Base-by-base conservation (phyloP, 2,113 vertebrate species). In the Protomyctophum bolini region DNA sequence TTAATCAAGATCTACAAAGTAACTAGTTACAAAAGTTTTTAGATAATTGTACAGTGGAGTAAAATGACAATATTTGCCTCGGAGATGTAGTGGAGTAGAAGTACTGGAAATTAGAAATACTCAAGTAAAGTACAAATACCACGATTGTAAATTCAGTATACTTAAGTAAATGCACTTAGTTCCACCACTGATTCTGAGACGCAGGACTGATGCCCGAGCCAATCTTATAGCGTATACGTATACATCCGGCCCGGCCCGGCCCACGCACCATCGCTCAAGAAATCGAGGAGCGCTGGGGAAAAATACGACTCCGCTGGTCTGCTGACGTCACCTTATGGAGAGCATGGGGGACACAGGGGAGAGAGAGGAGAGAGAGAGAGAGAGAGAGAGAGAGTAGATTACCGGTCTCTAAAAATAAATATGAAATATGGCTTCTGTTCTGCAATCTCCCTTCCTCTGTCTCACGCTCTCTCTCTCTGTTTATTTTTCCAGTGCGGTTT, bases 281-380 rank as follows among this genome's bases (percentile, higher is more conserved):
- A 91, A 87, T 85, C 81, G 87, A 84, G 85, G 77, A 72, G 73
- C 62, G 63, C 68, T 71, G 65, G 76, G 86, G 74, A 87, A 88
- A 88, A 86, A 21, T 21, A 21, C 90, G 82, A 80, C 67, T 81
- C 48, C 33, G 51, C 57, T 49, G 21, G 50, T 84, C 73, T 77
- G 80, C 84, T 82, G 72, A 87, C 68, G 73, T 91, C 89, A 90
- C 81, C 69, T 61, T 76, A 82, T 87, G 51, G 63, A 88, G 70
- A 86, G 73, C 68, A 80, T 21, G 21, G 46, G 66, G 65, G 84
- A 84, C 80, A 75, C 79, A 70, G 45, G 67, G 76, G 79, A 81
- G 77, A 70, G 58, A 46, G 58, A 46, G 21, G 48, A 80, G 72
- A 48, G 70, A 78, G 77, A 21, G 21, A 21, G 21, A 21, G 21